Base-by-base conservation (phyloP, 2,888 invertebrate genomes). In the Marasmarcha lunaedactyla region DNA sequence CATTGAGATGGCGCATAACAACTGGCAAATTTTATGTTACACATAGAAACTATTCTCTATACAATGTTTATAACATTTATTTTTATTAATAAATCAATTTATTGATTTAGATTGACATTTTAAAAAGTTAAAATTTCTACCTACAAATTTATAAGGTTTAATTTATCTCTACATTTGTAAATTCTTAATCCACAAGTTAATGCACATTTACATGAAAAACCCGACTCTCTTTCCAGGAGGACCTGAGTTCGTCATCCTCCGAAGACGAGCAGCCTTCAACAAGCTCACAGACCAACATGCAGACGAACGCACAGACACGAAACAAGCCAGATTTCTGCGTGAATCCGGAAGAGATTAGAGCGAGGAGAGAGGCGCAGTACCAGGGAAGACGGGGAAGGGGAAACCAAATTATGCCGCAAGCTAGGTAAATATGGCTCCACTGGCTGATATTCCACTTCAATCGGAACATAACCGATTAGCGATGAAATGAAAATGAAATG, bases 301-400 rank as follows among this genome's bases (percentile, higher is more conserved):
- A 20, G 4, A 20, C 4, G 3, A 20, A 20, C 7, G 7, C 20
- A 7, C 20, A 20, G 20, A 5, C 20, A 20, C 51, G 51, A 33
- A 61, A 36, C 42, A 58, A 52, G 38, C 44, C 73, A 59, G 76
- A 87, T 71, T 87, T 94, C 86, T 89, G 88, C 66, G 87, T 88
- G 54, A 91, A 95, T 74, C 94, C 95, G 0, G 93, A 91, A 41
- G 84, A 87, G 41, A 46, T 89, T 34, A 84, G 94, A 20, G 92
- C 88, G 12, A 78, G 89, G 39, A 84, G 89, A 34, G 92, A 92
- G 45, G 87, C 87, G 0, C 74, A 61, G 42, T 70, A 69, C 41
- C 65, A 59, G n/a, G 64, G 67, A 2, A 50, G 63, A 5, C 40
- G 72, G 9, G 71, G 69, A 1, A 50, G 44, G 7, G 63, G 59